These are phyloP conservation scores for Magallana gigas DNA, from an alignment of 1,140 invertebrate genomes.

Conservation along the genomic window DNA sequence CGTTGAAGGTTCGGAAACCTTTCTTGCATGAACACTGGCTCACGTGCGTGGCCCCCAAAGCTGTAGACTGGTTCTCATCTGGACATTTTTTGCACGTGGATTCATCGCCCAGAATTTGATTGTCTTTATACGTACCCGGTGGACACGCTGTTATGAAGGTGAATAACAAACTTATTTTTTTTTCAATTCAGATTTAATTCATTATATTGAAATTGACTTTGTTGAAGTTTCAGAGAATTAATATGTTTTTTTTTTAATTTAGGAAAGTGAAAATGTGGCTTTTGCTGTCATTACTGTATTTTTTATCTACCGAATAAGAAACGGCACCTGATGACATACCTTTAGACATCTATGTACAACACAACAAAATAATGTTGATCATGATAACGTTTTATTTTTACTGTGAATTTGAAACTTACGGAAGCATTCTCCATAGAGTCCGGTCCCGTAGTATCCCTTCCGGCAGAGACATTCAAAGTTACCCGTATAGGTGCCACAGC, in stretches of 20 bases:
- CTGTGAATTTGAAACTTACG: slow-evolving; percentile 79
- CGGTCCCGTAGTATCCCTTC: slow-evolving; percentile 85
- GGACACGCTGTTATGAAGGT: slow-evolving; percentile 77
- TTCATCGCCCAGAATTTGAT: slow-evolving; percentile 80
- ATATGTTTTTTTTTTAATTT: background rate
- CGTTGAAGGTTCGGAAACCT: slow-evolving; percentile 80
- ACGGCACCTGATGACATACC: too few relatives aligned
- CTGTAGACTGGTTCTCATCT: slow-evolving; percentile 84
- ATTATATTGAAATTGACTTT: background rate
- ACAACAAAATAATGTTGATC: background rate
- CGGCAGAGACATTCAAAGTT: slow-evolving; percentile 86
- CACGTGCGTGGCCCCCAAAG: slow-evolving; percentile 80
- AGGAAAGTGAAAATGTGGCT: background rate
- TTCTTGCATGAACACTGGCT: slow-evolving; percentile 83
- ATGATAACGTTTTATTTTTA: background rate
- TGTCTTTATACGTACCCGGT: slow-evolving; percentile 79
- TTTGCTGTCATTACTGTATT: background rate
- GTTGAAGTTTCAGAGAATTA: background rate
- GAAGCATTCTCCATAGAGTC: slow-evolving; percentile 83
- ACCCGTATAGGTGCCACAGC: slow-evolving; percentile 85
- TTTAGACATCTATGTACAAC: background rate
- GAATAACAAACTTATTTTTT: too few relatives aligned
- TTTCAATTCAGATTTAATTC: background rate
- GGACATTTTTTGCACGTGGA: slow-evolving; percentile 83
- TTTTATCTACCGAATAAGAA: background rate